Percentiles rank a stretch among this genome's conserved stretches.
These are phyloP conservation scores for Neotragus pygmaeus DNA, from an alignment of 2,113 vertebrate species.

Conservation along the genomic window DNA sequence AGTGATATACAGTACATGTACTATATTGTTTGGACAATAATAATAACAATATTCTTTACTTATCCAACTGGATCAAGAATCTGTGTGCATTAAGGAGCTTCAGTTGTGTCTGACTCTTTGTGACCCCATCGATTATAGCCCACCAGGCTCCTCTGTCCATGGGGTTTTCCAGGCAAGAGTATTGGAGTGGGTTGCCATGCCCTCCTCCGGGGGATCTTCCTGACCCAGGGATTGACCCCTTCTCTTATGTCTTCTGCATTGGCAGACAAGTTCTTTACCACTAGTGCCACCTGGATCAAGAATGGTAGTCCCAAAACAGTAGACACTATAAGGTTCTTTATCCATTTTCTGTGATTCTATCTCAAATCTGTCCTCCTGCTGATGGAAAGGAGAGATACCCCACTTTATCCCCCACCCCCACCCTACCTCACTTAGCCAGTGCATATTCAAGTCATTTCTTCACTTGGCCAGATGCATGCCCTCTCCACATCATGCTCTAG, in stretches of 20 bases:
- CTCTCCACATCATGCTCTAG: background rate
- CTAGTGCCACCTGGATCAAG: background rate
- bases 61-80: background rate
- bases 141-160: background rate
- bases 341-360: background rate
- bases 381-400: background rate
- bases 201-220: background rate
- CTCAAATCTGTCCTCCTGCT: background rate
- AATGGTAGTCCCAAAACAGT: background rate
- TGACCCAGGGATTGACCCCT: background rate
- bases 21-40: background rate
- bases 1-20: background rate
- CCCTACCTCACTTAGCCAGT: background rate
- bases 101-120: background rate
- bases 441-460: background rate
- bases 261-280: background rate
- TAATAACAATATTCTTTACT: background rate
- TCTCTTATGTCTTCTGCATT: background rate
- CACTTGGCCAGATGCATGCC: background rate
- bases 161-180: background rate
- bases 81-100: background rate
- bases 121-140: accelerated
- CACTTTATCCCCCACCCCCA: background rate
- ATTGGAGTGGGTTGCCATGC: background rate
- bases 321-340: background rate